Conservation (phyloP, 2,113 vertebrate species). For the Eidolon helvum region DNA sequence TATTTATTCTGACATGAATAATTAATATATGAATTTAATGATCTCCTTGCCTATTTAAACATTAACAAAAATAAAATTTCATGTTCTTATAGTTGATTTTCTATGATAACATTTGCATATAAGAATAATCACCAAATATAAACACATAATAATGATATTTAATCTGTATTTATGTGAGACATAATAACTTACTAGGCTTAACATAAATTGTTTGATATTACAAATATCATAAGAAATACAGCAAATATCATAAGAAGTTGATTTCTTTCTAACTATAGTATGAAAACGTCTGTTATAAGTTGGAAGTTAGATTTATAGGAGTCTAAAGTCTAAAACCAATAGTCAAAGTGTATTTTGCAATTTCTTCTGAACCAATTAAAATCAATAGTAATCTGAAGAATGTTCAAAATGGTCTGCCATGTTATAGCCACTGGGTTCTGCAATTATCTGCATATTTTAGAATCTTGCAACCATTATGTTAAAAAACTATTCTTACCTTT, state of each 20-base stretch:
- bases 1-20: slow-evolving; percentile 34
- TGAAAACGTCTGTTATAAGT: slow-evolving; percentile 29
- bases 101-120: not conserved
- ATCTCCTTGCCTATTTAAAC: slow-evolving; percentile 44
- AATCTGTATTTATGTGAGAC: not conserved
- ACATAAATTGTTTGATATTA: not conserved
- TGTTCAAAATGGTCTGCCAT: not conserved
- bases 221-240: not conserved
- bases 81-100: slow-evolving; percentile 28
- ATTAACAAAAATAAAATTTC: not conserved
- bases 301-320: not conserved
- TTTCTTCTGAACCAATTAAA: slow-evolving; percentile 45
- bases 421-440: not conserved
- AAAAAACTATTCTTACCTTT: not conserved
- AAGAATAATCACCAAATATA: not conserved
- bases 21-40: not conserved
- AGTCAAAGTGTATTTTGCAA: not conserved
- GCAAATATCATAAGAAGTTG: not conserved
- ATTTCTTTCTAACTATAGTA: not conserved
- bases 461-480: not conserved
- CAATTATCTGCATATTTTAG: not conserved
- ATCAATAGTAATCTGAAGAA: not conserved
- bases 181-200: not conserved
- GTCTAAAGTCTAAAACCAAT: not conserved
- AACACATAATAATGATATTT: slow-evolving; percentile 1